Conservation (phyloP, 2,888 invertebrate genomes). For the Ellobium chinense region DNA sequence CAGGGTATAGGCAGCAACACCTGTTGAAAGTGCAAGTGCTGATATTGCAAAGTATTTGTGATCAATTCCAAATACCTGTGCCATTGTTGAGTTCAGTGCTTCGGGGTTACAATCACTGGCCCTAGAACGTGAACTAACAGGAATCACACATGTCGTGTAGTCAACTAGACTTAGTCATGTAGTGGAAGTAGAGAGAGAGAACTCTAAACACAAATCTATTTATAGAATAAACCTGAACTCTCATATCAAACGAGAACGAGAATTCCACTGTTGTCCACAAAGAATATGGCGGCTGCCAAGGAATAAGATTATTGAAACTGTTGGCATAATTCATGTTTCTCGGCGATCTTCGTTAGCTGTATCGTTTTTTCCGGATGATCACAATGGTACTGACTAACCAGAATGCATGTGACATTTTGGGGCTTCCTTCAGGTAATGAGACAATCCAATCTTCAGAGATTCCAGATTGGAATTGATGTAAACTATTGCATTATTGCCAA, state of each 20-base stretch:
- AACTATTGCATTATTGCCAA: too few relatives aligned
- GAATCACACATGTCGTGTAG: too few relatives aligned
- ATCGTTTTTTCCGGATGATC: constrained; percentile 16
- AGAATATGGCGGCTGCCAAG: constrained; percentile 49
- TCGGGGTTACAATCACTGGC: too few relatives aligned
- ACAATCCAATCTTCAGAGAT: not conserved
- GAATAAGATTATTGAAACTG: not conserved
- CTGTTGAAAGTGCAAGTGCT: constrained; percentile 59
- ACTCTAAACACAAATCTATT: too few relatives aligned
- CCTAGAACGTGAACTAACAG: too few relatives aligned
- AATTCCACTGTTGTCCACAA: constrained; percentile 25
- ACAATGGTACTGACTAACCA: constrained; percentile 68
- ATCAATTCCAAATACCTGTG: constrained; percentile 61
- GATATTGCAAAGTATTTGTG: constrained; percentile 62
- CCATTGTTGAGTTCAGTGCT: too few relatives aligned
- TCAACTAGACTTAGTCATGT: too few relatives aligned
- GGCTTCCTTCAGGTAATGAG: constrained; percentile 67
- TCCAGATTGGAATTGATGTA: too few relatives aligned
- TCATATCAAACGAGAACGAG: constrained; percentile 9
- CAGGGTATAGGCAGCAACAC: constrained; percentile 64
- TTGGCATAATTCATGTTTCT: not conserved
- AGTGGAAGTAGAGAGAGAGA: too few relatives aligned
- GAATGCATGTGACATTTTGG: constrained; percentile 68
- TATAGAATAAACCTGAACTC: too few relatives aligned
- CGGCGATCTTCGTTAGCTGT: not conserved